Conservation (phyloP, 2,888 invertebrate species). For the Andrena haemorrhoa region DNA sequence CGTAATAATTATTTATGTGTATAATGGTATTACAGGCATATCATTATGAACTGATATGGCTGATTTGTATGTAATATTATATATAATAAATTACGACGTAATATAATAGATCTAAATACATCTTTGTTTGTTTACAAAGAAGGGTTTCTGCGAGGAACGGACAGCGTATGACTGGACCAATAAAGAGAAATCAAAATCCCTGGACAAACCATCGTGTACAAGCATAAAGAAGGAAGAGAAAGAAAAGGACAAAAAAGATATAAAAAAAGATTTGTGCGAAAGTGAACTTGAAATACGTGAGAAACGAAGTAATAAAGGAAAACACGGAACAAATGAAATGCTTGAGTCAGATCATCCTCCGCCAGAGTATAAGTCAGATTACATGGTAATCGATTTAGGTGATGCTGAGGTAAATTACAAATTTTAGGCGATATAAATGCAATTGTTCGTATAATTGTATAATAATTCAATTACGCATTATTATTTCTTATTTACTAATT, state of each 20-base stretch:
- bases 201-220: constrained; percentile 80
- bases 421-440: constrained; percentile 19
- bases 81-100: background rate
- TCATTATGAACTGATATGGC: background rate
- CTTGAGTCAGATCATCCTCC: constrained; percentile 82
- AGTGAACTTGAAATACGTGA: constrained; percentile 72
- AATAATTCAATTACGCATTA: background rate
- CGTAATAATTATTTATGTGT: background rate
- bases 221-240: constrained; percentile 80
- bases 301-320: constrained; percentile 76
- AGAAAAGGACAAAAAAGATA: constrained; percentile 81
- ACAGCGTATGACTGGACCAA: constrained; percentile 81
- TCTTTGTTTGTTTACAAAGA: constrained; percentile 67
- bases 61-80: background rate
- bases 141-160: constrained; percentile 81
- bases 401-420: constrained; percentile 81
- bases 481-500: background rate
- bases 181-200: constrained; percentile 83
- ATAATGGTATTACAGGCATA: background rate
- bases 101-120: background rate
- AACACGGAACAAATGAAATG: constrained; percentile 83
- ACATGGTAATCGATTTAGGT: constrained; percentile 85
- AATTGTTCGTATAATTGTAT: background rate
- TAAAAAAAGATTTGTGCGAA: constrained; percentile 71
- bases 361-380: constrained; percentile 83